phyloP scores from a whole-genome alignment of 2,113 vertebrate genomes.

The Lanius collurio region DNA sequence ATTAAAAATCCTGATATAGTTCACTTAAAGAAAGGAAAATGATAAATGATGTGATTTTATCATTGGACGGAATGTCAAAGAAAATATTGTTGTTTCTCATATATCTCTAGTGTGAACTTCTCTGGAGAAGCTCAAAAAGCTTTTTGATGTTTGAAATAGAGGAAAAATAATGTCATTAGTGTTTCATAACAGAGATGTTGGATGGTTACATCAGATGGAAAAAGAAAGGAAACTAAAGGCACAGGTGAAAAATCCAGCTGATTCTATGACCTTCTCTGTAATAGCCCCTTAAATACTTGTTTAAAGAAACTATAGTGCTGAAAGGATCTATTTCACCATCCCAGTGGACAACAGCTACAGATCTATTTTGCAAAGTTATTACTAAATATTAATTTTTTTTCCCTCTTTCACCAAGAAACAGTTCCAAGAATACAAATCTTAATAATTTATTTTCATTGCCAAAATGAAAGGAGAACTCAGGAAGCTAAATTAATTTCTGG shows the following conservation, averaged over 20 bases:
- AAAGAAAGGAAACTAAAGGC: not conserved
- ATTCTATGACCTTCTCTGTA: not conserved
- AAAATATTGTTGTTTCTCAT: not conserved
- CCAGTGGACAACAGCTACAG: no score
- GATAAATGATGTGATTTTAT: constrained; percentile 18
- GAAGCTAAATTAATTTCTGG: constrained; percentile 4
- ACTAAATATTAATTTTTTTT: not conserved
- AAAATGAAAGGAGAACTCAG: constrained; percentile 2
- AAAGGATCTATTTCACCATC: not conserved
- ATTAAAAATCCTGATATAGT: constrained; percentile 32
- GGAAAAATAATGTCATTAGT: not conserved
- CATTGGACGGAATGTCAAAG: constrained; percentile 12
- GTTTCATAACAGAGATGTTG: not conserved
- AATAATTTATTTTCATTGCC: constrained; percentile 16
- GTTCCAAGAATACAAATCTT: not conserved
- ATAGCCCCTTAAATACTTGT: not conserved
- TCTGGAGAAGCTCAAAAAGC: not conserved
- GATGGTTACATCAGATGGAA: accelerated
- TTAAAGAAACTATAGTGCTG: not conserved
- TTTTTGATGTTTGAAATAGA: not conserved
- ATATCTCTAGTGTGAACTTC: not conserved
- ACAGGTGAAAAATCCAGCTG: not conserved
- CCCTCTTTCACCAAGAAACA: not conserved
- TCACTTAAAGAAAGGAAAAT: constrained; percentile 23
- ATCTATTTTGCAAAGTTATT: not conserved